A percentile compares a stretch with the other conserved stretches of the same genome.
These are phyloP conservation scores for Falcunculus frontatus DNA, from an alignment of 2,113 vertebrate species.

Conservation along the genomic window DNA sequence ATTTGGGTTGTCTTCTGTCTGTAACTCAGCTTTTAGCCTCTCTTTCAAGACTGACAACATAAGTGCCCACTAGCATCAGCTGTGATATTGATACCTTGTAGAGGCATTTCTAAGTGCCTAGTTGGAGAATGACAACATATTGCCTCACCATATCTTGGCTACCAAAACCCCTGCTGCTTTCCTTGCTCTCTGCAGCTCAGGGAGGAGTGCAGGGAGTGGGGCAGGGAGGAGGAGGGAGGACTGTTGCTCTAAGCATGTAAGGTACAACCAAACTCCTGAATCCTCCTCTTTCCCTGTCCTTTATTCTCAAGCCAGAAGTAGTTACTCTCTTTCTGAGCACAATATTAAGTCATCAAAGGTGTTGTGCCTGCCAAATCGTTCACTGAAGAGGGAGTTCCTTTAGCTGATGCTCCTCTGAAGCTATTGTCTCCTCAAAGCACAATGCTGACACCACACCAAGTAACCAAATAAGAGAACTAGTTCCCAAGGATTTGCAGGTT, in stretches of 20 bases:
- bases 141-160: not conserved
- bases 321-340: slow-evolving; percentile 4
- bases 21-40: not conserved
- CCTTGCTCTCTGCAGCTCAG: not conserved
- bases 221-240: not conserved
- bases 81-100: not conserved
- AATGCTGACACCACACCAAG: not conserved
- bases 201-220: not conserved
- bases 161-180: not conserved
- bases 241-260: not conserved
- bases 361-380: not conserved
- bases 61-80: not conserved
- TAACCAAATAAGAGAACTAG: slow-evolving; percentile 3
- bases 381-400: not conserved
- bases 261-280: not conserved
- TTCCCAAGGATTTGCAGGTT: slow-evolving; percentile 30
- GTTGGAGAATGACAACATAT: not conserved
- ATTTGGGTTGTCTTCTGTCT: not conserved
- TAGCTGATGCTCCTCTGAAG: not conserved
- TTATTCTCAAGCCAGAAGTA: slow-evolving; percentile 51
- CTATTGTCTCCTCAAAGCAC: not conserved
- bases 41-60: not conserved
- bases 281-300: not conserved
- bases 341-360: slow-evolving; percentile 24
- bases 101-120: not conserved